Evolutionary conservation across 1,140 invertebrate genomes (phyloP), one percentile per base, ranked within the genome.

Genomic region (Chymomyza costata): DNA sequence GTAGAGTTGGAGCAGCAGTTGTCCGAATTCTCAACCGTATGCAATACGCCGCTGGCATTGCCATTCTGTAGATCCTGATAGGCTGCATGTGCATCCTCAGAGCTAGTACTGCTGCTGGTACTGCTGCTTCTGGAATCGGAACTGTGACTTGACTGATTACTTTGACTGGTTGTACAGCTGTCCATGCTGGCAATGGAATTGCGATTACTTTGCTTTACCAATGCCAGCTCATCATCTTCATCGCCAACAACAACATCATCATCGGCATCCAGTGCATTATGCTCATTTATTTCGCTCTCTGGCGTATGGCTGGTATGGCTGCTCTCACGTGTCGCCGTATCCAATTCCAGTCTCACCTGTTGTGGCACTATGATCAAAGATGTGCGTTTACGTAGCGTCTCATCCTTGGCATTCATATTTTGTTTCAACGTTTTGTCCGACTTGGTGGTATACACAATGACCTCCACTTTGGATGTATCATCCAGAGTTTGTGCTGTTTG

Each of bases 321-420:
- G 51, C 1, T 37, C 3, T 37, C n/a, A n/a, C 13, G 10, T 15
- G 17, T 16, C 17, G 5, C 11, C 11, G 15, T 6, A 5, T 13
- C 17, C 37, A 39, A 5, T 39, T 6, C 11, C 8, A 21, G 15
- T 70, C 60, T n/a, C 53, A 74, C 66, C 51, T 70, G 68, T 39
- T 83, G 82, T 35, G 83, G 83, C 60, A 85, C 83, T 17, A 85
- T 85, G 10, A 80, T 85, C n/a, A 85, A 30, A 35, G 84, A 85
- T 32, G 84, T 85, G 8, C 84, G 82, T 44, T 85, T 85, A 10
- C 82, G 38, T n/a, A 82, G 6, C n/a, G 82, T 66, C n/a, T 85
- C 84, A 50, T 85, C 82, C 66, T 80, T 83, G 58, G 74, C 69
- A 47, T 85, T 84, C 49, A 85, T 85, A 17, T 85, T 85, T 51